Evolutionary conservation across 2,888 invertebrate genomes (phyloP).

Genomic region (Reticulitermes lucifugus): DNA sequence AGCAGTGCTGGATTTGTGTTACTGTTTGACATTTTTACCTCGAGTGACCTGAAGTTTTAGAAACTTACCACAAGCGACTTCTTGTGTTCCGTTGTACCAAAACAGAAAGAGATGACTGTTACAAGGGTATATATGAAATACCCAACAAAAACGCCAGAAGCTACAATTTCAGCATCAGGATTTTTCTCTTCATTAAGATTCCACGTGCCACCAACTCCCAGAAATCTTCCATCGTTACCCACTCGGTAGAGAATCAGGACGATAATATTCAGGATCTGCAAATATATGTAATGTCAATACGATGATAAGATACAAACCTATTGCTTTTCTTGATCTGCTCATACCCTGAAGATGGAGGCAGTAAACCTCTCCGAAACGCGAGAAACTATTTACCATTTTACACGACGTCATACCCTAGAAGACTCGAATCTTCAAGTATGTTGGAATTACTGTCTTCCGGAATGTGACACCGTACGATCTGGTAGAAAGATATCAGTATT

Average conservation of each 20-base stretch:
- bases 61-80: conserved; percentile 69
- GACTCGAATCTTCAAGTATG: too few relatives aligned
- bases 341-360: too few relatives aligned
- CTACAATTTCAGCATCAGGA: conserved; percentile 88
- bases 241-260: conserved; percentile 84
- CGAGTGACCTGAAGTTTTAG: not conserved
- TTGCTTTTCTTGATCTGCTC: too few relatives aligned
- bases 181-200: conserved; percentile 90
- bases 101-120: conserved; percentile 79
- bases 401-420: too few relatives aligned
- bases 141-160: conserved; percentile 88
- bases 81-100: conserved; percentile 83
- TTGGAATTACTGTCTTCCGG: too few relatives aligned
- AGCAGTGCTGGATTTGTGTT: too few relatives aligned
- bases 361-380: too few relatives aligned
- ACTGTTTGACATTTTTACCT: too few relatives aligned
- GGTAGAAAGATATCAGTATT: too few relatives aligned
- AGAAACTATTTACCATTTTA: too few relatives aligned
- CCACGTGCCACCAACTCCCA: conserved; percentile 91
- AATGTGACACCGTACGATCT: too few relatives aligned
- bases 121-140: conserved; percentile 83
- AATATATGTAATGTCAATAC: conserved; percentile 52
- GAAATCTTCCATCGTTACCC: conserved; percentile 84
- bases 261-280: conserved; percentile 84
- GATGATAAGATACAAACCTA: not conserved